Evolutionary conservation across 1,140 invertebrate genomes (phyloP).

Genomic region (Neodiprion pinetum): DNA sequence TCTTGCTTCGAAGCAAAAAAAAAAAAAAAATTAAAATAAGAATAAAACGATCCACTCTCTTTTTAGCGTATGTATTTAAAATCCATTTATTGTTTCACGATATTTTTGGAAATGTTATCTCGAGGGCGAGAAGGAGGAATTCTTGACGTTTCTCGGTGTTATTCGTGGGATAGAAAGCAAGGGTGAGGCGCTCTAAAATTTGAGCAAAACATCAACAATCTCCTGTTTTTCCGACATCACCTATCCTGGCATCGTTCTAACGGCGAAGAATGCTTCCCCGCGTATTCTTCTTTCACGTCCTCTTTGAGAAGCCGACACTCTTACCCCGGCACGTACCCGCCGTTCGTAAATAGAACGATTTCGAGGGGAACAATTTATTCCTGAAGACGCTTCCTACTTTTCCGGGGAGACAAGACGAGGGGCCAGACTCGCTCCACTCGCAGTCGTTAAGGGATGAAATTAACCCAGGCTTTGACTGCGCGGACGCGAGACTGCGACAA

Average conservation of each 20-base stretch:
- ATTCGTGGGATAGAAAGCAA: not conserved
- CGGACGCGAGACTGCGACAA: not conserved
- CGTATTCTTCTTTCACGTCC: conserved; percentile 5
- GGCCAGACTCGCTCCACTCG: not conserved
- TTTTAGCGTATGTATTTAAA: not conserved
- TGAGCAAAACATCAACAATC: conserved; percentile 5
- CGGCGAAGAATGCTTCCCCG: too few species aligned
- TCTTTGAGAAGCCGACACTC: not conserved
- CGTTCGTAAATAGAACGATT: not conserved
- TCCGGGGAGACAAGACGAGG: not conserved
- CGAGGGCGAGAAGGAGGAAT: too few species aligned
- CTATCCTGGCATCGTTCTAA: too few species aligned
- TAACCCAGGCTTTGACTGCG: not conserved
- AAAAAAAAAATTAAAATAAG: too few species aligned
- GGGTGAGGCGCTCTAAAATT: conserved; percentile 1
- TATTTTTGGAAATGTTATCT: not conserved
- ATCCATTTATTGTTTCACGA: conserved; percentile 1
- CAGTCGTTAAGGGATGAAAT: conserved; percentile 2
- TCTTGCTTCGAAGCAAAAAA: too few species aligned
- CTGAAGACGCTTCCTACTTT: not conserved
- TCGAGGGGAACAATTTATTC: not conserved
- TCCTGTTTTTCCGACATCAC: too few species aligned
- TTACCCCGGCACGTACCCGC: not conserved
- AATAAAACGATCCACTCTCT: not conserved
- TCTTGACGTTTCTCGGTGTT: not conserved